Evolutionary conservation across 1,140 invertebrate genomes (phyloP), one percentile per base, ranked within the genome.

Genomic region (Drosophila sulfurigaster): DNA sequence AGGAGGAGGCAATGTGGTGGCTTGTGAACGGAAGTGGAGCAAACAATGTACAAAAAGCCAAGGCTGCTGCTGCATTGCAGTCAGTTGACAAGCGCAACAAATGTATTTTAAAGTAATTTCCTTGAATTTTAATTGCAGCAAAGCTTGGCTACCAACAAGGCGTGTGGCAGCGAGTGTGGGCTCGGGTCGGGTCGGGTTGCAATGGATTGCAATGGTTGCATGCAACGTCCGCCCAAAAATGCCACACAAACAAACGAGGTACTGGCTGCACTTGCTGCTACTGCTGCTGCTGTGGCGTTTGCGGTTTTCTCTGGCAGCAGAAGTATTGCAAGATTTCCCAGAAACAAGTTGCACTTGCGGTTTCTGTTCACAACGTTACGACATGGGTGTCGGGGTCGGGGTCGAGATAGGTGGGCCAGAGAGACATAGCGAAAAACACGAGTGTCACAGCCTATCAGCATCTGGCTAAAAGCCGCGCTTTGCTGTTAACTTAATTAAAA

Each of bases 101-200:
- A 77, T 73, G 64, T 62, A 46, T 64, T 79, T 77, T 75, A 59
- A 67, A 78, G 71, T 75, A 35, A 75, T 66, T 77, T 79, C 65
- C 72, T 72, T 77, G 69, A 62, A 80, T 82, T 88, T 87, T 88
- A 87, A 87, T 87, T 88, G 79, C 83, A 71, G 68, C 79, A 73
- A 62, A n/a, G 51, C 6, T 25, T 38, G 35, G 35, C 59, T 15
- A 0, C 35, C 25, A 64, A 68, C 56, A 48, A 68, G 67, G 67
- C 66, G 16, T 66, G 60, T 28, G 70, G 71, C 48, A 71, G 32
- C 43, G 1, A 8, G 15, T 3, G 16, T 16, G 35, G 59, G 65
- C 25, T 65, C 35, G 43, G 13, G 28, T 43, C n/a, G 30, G 49
- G 62, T 7, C 4, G 43, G 43, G 25, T 5, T 25, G 30, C 3